Evolutionary conservation across 2,797 vertebrate species (phyloP).

Genomic region (Sebastes variabilis): DNA sequence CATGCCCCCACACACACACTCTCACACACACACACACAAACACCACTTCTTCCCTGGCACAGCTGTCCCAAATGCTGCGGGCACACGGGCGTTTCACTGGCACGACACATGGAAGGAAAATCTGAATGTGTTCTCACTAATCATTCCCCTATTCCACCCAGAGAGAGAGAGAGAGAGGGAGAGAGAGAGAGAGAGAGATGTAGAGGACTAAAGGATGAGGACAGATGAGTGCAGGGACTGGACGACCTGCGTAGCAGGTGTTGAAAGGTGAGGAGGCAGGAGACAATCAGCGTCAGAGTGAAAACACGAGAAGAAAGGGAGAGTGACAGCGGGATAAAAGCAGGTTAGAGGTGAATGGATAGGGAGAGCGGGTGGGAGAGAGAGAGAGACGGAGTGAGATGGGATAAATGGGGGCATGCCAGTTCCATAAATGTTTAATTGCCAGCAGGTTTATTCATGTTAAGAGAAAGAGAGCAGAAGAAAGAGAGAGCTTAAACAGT

Average conservation of each 20-base stretch:
- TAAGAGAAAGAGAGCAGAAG: slow-evolving; percentile 62
- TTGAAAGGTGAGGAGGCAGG: slow-evolving; percentile 64
- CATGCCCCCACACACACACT: slow-evolving; percentile 17
- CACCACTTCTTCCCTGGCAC: slow-evolving; percentile 80
- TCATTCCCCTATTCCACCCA: slow-evolving; percentile 82
- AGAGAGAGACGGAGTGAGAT: slow-evolving; percentile 56
- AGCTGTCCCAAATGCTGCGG: slow-evolving; percentile 79
- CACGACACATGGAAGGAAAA: slow-evolving; percentile 86
- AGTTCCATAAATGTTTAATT: slow-evolving; percentile 80
- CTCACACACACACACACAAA: slow-evolving; percentile 21
- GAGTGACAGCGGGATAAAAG: slow-evolving; percentile 65
- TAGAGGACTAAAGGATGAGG: slow-evolving; percentile 39
- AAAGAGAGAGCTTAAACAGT: slow-evolving; percentile 73
- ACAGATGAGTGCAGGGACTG: slow-evolving; percentile 32
- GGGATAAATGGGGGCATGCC: slow-evolving; percentile 74
- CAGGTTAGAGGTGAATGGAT: slow-evolving; percentile 70
- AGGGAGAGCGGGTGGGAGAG: slow-evolving; percentile 30
- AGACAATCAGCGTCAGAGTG: slow-evolving; percentile 60
- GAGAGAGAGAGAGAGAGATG: not conserved
- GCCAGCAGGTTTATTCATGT: slow-evolving; percentile 82
- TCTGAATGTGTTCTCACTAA: slow-evolving; percentile 87
- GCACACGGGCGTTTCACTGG: slow-evolving; percentile 84
- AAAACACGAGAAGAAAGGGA: slow-evolving; percentile 55
- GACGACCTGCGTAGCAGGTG: slow-evolving; percentile 69
- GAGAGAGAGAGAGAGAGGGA: slow-evolving; percentile 31